Conservation (phyloP, 2,888 invertebrate species). For the Strigamia crassipes region DNA sequence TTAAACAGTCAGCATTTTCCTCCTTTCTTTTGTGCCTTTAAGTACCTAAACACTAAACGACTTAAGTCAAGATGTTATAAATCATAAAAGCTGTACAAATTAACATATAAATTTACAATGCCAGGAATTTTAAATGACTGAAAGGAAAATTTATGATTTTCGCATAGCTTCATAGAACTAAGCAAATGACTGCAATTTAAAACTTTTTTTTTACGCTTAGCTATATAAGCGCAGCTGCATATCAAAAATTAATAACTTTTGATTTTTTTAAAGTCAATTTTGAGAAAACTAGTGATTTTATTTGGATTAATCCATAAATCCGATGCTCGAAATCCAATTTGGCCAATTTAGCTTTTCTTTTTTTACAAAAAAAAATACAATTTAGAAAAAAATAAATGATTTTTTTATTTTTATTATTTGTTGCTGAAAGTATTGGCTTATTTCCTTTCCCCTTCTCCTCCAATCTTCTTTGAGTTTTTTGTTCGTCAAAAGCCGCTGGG, state of each 20-base stretch:
- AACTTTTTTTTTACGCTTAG: too few relatives aligned
- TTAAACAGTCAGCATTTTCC: not conserved
- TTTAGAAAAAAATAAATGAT: not conserved
- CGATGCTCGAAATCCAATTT: not conserved
- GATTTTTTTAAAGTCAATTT: too few relatives aligned
- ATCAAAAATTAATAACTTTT: too few relatives aligned
- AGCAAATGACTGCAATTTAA: not conserved
- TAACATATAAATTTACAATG: not conserved
- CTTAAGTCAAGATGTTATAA: not conserved
- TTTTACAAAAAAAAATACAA: not conserved
- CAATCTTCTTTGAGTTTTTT: not conserved
- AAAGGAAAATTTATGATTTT: not conserved
- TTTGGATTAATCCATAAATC: not conserved
- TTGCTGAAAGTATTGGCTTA: not conserved
- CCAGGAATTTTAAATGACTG: not conserved
- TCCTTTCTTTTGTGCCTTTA: not conserved
- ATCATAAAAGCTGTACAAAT: not conserved
- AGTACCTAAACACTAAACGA: not conserved
- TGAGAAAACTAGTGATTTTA: too few relatives aligned
- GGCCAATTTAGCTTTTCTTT: too few relatives aligned
- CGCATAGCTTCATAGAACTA: not conserved
- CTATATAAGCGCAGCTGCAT: too few relatives aligned
- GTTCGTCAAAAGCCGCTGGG: conserved; percentile 21
- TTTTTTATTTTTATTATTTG: not conserved
- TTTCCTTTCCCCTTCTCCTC: not conserved